A percentile compares a stretch with the other conserved stretches of the same genome.
phyloP scores from a whole-genome alignment of 2,113 vertebrate genomes.

The Seriola rivoliana region DNA sequence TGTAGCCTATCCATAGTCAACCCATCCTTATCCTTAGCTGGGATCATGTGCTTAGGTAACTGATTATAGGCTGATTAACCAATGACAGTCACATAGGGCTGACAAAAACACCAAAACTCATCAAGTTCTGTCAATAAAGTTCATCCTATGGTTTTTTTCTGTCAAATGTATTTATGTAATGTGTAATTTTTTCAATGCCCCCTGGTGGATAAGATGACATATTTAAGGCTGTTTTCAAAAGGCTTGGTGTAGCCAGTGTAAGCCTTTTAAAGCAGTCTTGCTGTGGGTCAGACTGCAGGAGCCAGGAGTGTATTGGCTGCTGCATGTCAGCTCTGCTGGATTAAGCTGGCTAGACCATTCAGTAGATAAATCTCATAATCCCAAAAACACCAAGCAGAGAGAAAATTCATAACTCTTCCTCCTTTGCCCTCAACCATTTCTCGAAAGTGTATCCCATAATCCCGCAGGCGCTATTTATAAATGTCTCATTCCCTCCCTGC shows the following conservation, averaged over 20 bases:
- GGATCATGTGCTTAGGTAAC: constrained; percentile 64
- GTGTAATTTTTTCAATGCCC: background rate
- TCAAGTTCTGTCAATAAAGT: background rate
- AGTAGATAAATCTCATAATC: constrained; percentile 74
- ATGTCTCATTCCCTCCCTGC: constrained; percentile 1
- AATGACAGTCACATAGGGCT: background rate
- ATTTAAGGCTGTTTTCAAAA: constrained; percentile 9
- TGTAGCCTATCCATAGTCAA: constrained; percentile 50
- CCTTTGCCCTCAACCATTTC: constrained; percentile 54
- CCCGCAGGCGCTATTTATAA: constrained; percentile 41
- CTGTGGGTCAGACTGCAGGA: constrained; percentile 32
- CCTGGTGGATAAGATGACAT: background rate
- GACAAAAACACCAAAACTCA: background rate
- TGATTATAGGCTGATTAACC: constrained; percentile 63
- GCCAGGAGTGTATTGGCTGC: constrained; percentile 28
- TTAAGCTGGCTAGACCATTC: constrained; percentile 61
- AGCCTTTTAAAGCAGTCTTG: constrained; percentile 60
- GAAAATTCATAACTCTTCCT: constrained; percentile 60
- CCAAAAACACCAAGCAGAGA: constrained; percentile 49
- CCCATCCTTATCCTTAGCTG: constrained; percentile 56
- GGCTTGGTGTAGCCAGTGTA: constrained; percentile 5
- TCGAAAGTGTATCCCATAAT: constrained; percentile 45
- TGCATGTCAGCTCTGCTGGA: constrained; percentile 55
- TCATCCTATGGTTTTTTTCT: background rate
- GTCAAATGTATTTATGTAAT: background rate